These are phyloP conservation scores for Dynastes grantii DNA, from an alignment of 2,888 invertebrate genomes.

Conservation along the genomic window DNA sequence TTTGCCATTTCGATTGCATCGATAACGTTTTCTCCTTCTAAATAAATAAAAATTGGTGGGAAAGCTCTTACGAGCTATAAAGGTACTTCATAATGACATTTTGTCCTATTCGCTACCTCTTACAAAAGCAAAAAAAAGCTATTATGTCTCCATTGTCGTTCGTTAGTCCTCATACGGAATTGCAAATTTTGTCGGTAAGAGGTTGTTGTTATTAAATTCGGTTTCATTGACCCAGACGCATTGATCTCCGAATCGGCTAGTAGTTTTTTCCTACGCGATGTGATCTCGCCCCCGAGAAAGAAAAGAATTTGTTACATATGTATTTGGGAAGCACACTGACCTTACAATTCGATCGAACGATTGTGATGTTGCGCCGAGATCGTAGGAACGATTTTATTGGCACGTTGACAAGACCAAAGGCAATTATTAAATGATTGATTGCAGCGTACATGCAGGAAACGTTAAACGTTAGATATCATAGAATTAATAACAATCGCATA, in stretches of 20 bases:
- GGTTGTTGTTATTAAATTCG: conserved; percentile 50
- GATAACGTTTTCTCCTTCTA: too few relatives aligned
- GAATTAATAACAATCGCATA: conserved; percentile 24
- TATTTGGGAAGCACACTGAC: conserved; percentile 40
- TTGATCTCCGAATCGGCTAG: conserved; percentile 52
- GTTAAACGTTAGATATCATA: conserved; percentile 11
- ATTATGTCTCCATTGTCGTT: conserved; percentile 48
- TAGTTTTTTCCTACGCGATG: conserved; percentile 38
- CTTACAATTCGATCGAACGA: conserved; percentile 15
- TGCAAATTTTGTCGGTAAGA: conserved; percentile 53
- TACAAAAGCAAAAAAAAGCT: conserved; percentile 38
- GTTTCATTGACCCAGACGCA: conserved; percentile 55
- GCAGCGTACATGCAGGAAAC: conserved; percentile 8
- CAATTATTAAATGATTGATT: conserved; percentile 43
- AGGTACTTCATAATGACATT: conserved; percentile 19
- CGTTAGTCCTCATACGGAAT: conserved; percentile 51
- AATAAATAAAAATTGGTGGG: too few relatives aligned
- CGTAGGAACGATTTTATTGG: conserved; percentile 36
- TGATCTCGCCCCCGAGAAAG: conserved; percentile 29
- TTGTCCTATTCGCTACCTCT: conserved; percentile 4
- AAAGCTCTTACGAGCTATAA: conserved; percentile 5
- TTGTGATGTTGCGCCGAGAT: conserved; percentile 28
- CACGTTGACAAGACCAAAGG: conserved; percentile 29
- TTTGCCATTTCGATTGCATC: too few relatives aligned
- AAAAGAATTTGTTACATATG: conserved; percentile 46